phyloP scores from a whole-genome alignment of 2,797 vertebrate species.

The Melanotaenia parkinsoni region DNA sequence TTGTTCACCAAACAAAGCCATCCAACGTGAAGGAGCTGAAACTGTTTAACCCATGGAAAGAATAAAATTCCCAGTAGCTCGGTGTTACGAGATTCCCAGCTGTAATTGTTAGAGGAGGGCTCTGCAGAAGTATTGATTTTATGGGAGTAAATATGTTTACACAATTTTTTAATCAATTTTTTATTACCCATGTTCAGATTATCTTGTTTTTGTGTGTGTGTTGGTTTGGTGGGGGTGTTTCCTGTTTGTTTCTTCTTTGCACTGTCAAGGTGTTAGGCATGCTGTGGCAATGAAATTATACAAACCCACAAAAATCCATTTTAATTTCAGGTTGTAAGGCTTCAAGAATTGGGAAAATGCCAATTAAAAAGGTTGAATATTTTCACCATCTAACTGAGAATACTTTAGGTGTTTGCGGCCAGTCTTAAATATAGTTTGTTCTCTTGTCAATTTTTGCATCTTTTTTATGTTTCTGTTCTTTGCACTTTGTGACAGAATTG shows the following conservation, averaged over 20 bases:
- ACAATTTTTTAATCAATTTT: no score
- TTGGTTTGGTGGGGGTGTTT: background rate
- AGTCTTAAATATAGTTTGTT: background rate
- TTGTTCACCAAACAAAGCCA: background rate
- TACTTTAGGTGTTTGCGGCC: background rate
- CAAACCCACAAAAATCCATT: background rate
- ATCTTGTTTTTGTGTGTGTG: no score
- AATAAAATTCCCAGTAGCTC: background rate
- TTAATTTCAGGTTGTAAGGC: background rate
- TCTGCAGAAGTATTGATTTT: background rate
- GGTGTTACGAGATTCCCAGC: background rate
- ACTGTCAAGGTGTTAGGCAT: background rate
- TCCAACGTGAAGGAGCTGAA: no score
- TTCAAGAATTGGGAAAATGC: background rate
- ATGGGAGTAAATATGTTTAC: background rate
- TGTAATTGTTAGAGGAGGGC: background rate
- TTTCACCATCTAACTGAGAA: background rate
- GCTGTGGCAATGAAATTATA: background rate
- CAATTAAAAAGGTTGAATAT: background rate
- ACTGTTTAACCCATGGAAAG: background rate
- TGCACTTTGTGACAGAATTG: background rate
- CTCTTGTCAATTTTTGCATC: background rate
- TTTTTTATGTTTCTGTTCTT: no score
- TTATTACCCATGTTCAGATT: no score
- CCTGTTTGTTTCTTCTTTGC: background rate